Evolutionary conservation across 2,113 vertebrate species (phyloP).

Genomic region (Pteruthius melanotis): DNA sequence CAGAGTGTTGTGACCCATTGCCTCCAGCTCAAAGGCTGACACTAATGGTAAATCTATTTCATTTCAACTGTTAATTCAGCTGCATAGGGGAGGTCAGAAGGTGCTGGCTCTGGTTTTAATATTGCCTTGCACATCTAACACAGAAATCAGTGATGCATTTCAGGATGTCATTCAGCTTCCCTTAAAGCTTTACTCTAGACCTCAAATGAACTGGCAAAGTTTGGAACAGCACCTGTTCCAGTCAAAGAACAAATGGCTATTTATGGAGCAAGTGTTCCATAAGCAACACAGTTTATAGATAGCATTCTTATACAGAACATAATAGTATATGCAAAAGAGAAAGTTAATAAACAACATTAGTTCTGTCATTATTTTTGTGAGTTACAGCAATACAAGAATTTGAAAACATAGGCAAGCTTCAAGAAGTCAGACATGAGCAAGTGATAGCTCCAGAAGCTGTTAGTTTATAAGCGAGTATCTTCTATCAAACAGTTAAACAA

Average conservation of each 20-base stretch:
- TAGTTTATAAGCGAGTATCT: background rate
- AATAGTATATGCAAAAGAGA: background rate
- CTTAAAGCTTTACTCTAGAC: background rate
- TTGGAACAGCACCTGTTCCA: background rate
- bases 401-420: background rate
- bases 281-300: background rate
- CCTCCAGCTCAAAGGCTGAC: background rate
- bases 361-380: background rate
- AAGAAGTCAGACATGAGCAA: background rate
- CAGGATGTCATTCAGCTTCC: background rate
- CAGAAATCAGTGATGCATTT: background rate
- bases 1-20: background rate
- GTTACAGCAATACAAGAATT: background rate
- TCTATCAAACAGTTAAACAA: background rate
- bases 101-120: background rate
- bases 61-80: background rate
- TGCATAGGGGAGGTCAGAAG: background rate
- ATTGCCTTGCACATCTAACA: background rate
- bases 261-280: background rate
- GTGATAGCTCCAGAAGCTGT: background rate
- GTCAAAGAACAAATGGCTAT: background rate
- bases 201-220: background rate
- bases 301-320: background rate
- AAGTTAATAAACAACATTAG: background rate
- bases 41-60: background rate